These are phyloP conservation scores for Scaptomyza parva DNA, from an alignment of 2,888 invertebrate species.

Conservation along the genomic window DNA sequence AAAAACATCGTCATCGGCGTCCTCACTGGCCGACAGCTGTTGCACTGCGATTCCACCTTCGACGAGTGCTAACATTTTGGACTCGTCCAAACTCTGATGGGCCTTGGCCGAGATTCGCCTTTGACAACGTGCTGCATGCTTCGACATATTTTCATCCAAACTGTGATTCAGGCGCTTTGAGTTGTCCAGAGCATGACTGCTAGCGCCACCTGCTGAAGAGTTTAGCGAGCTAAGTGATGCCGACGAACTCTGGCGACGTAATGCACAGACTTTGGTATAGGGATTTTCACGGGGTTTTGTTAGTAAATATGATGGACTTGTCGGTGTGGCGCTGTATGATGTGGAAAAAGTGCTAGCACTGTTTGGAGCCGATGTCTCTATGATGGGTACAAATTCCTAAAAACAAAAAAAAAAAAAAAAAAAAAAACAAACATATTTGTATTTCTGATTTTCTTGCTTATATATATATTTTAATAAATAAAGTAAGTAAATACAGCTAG, in stretches of 20 bases:
- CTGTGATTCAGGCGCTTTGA: slow-evolving; percentile 90
- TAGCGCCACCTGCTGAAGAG: slow-evolving; percentile 73
- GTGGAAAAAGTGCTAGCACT: slow-evolving; percentile 76
- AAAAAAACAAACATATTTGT: not conserved
- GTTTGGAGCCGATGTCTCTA: slow-evolving; percentile 66
- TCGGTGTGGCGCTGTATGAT: slow-evolving; percentile 87
- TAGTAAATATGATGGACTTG: slow-evolving; percentile 87
- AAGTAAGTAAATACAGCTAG: not conserved
- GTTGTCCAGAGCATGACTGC: slow-evolving; percentile 82
- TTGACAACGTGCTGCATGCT: slow-evolving; percentile 70
- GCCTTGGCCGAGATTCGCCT: slow-evolving; percentile 86
- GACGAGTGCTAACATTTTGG: slow-evolving; percentile 84
- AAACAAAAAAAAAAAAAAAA: too few species aligned
- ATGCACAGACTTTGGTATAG: slow-evolving; percentile 95
- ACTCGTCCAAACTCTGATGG: slow-evolving; percentile 90
- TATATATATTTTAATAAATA: not conserved
- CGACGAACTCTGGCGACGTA: slow-evolving; percentile 93
- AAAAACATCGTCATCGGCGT: slow-evolving; percentile 79
- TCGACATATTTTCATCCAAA: slow-evolving; percentile 88
- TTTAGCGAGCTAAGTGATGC: slow-evolving; percentile 88
- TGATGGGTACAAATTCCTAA: slow-evolving; percentile 80
- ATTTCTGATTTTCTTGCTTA: not conserved
- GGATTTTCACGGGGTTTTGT: slow-evolving; percentile 93
- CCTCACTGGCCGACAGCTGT: slow-evolving; percentile 55
- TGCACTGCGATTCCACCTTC: slow-evolving; percentile 65